These are phyloP conservation scores for Sinhomidia bicolor DNA, from an alignment of 2,888 invertebrate species.

Conservation along the genomic window DNA sequence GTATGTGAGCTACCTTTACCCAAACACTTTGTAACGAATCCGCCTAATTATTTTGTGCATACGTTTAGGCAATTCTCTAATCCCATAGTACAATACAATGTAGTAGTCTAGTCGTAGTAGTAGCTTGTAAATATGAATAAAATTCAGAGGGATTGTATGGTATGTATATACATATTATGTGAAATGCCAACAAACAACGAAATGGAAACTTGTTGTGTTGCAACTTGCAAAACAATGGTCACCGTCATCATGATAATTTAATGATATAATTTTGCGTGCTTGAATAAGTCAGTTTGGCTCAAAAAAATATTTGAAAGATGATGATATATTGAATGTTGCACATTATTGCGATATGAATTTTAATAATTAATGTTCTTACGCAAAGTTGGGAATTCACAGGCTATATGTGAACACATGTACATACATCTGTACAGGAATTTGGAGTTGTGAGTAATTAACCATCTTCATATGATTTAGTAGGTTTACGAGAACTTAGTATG, in stretches of 20 bases:
- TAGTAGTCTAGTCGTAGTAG: background rate
- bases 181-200: background rate
- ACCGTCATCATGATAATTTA: too few relatives aligned
- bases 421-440: too few relatives aligned
- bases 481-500: too few relatives aligned
- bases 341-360: too few relatives aligned
- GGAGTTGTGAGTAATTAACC: too few relatives aligned
- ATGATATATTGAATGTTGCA: background rate
- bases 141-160: background rate
- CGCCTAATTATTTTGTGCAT: background rate
- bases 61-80: too few relatives aligned
- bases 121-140: background rate
- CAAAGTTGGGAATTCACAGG: too few relatives aligned
- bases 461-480: too few relatives aligned
- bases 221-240: too few relatives aligned
- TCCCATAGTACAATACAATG: background rate
- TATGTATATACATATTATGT: background rate
- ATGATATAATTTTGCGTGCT: background rate
- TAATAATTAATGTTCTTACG: too few relatives aligned
- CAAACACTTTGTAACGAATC: slow-evolving; percentile 5
- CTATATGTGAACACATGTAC: too few relatives aligned
- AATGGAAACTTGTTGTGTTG: slow-evolving; percentile 22
- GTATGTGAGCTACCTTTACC: background rate
- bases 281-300: background rate
- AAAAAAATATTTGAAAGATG: background rate